phyloP scores from a whole-genome alignment of 2,113 vertebrate species.

The Shinisaurus crocodilurus region DNA sequence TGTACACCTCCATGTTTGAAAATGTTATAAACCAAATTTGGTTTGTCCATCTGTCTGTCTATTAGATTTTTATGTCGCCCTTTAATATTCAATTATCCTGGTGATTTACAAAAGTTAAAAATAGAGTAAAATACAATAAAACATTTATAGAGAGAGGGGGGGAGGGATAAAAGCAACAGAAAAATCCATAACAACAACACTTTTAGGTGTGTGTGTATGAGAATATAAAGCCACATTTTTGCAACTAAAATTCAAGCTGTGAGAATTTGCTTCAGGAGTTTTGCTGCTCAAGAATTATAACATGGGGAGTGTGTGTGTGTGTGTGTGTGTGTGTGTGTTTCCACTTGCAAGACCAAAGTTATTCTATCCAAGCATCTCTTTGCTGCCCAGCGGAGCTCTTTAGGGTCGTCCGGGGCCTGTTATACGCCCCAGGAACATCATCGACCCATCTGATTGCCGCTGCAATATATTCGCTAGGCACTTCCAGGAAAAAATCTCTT shows the following conservation, averaged over 20 bases:
- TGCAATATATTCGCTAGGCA: no score
- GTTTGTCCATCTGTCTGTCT: background rate
- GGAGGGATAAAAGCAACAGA: background rate
- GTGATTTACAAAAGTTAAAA: background rate
- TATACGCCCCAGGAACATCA: no score
- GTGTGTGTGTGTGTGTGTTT: background rate
- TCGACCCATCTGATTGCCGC: no score
- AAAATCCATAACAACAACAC: background rate
- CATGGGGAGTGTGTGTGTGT: background rate
- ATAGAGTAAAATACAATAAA: background rate
- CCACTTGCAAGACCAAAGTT: background rate
- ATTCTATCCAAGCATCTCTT: no score
- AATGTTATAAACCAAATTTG: background rate
- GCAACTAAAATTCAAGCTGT: background rate
- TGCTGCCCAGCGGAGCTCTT: no score
- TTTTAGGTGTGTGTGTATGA: background rate
- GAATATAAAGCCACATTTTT: background rate
- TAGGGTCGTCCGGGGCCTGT: no score
- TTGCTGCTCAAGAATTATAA: background rate
- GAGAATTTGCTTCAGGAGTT: background rate
- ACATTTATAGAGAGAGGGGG: background rate
- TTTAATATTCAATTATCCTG: background rate
- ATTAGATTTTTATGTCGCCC: background rate
- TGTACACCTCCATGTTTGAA: background rate
- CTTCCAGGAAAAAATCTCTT: no score